Percentiles rank a stretch among this genome's conserved stretches.
phyloP scores from a whole-genome alignment of 23 tunicate genomes.

The Botrylloides violaceus region DNA sequence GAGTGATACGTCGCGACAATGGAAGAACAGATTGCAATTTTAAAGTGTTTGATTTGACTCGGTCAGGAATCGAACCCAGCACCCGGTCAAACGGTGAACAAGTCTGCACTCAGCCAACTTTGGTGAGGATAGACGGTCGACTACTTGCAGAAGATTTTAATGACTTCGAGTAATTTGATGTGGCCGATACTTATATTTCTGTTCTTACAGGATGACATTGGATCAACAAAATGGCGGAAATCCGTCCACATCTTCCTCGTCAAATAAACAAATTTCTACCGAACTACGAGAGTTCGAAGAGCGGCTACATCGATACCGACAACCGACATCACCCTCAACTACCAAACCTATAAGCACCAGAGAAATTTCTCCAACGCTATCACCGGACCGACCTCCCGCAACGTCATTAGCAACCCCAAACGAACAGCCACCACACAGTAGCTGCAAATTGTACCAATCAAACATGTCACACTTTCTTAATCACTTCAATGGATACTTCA shows the following conservation, averaged over 20 bases:
- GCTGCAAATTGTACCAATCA: not conserved
- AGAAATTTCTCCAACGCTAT: not conserved
- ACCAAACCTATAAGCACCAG: not conserved
- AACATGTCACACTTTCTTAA: not conserved
- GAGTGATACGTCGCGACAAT: too few species aligned
- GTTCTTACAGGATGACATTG: not conserved
- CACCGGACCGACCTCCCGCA: not conserved
- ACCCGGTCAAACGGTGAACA: too few species aligned
- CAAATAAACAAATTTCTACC: not conserved
- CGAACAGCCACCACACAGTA: too few species aligned
- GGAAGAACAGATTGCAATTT: too few species aligned
- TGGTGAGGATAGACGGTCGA: too few species aligned
- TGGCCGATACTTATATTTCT: not conserved
- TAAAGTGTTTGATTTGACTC: too few species aligned
- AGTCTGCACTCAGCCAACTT: too few species aligned
- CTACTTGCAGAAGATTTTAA: too few species aligned
- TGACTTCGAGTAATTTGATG: too few species aligned
- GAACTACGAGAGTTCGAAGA: conserved; percentile 13
- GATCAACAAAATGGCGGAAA: conserved; percentile 22
- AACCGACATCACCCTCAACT: not conserved
- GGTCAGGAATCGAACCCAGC: too few species aligned
- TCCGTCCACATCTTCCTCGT: not conserved
- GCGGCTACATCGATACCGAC: conserved; percentile 2
- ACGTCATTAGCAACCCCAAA: not conserved
- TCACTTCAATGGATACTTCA: not conserved